Evolutionary conservation across 2,113 vertebrate genomes (phyloP).

Genomic region (Anthoscopus minutus): DNA sequence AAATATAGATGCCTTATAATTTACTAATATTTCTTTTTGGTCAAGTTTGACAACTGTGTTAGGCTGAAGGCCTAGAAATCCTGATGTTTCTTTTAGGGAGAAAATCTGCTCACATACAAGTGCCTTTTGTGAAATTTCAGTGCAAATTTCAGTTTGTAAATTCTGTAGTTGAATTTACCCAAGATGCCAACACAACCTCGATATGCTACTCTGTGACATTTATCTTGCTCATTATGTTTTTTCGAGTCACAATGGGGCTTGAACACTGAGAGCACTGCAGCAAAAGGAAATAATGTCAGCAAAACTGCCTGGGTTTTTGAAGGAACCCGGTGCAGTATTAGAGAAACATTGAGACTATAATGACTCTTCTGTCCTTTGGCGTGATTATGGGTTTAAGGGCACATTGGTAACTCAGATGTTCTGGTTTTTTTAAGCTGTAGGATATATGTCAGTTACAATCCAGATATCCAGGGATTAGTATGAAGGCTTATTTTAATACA

Average conservation of each 20-base stretch:
- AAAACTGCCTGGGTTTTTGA: not conserved
- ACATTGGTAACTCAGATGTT: not conserved
- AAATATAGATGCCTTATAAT: not conserved
- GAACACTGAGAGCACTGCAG: not conserved
- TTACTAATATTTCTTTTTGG: not conserved
- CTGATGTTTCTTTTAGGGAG: not conserved
- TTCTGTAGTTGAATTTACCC: not conserved
- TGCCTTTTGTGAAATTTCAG: not conserved
- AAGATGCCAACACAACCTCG: not conserved
- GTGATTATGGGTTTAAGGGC: not conserved
- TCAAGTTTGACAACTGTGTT: not conserved
- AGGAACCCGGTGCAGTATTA: not conserved
- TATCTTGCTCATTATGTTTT: not conserved
- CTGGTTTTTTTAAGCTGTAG: not conserved
- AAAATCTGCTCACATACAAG: not conserved
- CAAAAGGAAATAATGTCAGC: not conserved
- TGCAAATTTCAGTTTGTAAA: not conserved
- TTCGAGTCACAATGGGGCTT: not conserved
- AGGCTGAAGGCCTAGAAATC: not conserved
- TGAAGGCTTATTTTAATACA: slow-evolving; percentile 26
- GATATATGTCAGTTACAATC: slow-evolving; percentile 20
- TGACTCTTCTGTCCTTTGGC: not conserved
- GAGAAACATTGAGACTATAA: not conserved
- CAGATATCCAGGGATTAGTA: slow-evolving; percentile 20
- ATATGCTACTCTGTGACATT: not conserved